phyloP scores from a whole-genome alignment of 2,888 invertebrate species.

The Xanthorhoe designata region DNA sequence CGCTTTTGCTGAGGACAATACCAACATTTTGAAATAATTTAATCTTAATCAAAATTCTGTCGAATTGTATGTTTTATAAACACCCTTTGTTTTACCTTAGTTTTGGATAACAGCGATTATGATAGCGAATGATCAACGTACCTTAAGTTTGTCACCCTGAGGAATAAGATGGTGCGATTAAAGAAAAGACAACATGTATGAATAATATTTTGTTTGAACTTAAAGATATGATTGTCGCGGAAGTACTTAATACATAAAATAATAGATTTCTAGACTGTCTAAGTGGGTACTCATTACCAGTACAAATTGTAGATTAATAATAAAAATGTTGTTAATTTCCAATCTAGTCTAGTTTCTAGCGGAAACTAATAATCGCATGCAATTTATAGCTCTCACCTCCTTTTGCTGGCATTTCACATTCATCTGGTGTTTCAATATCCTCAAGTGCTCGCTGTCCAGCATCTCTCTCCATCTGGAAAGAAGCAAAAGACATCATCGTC shows the following conservation, averaged over 20 bases:
- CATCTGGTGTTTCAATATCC: slow-evolving; percentile 76
- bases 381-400: slow-evolving; percentile 60
- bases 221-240: slow-evolving; percentile 1
- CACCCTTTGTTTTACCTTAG: slow-evolving; percentile 26
- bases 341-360: slow-evolving; percentile 31
- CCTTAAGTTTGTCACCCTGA: slow-evolving; percentile 34
- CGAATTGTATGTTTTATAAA: slow-evolving; percentile 23
- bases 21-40: neutral
- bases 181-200: slow-evolving; percentile 29
- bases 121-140: slow-evolving; percentile 35
- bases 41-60: neutral
- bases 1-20: slow-evolving; percentile 82
- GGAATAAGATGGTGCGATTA: slow-evolving; percentile 31
- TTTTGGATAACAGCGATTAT: slow-evolving; percentile 26
- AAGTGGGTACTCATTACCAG: neutral
- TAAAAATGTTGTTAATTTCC: slow-evolving; percentile 17
- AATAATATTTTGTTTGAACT: slow-evolving; percentile 1
- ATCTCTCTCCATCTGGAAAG: slow-evolving; percentile 76
- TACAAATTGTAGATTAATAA: slow-evolving; percentile 16
- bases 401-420: slow-evolving; percentile 69
- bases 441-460: slow-evolving; percentile 70
- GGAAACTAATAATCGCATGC: slow-evolving; percentile 27
- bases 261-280: slow-evolving; percentile 8
- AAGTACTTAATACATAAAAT: neutral
- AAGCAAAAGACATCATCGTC: neutral